Percentiles rank a stretch among this genome's conserved stretches.
Evolutionary conservation across 2,113 vertebrate genomes (phyloP).

Genomic region (Axis porcinus): DNA sequence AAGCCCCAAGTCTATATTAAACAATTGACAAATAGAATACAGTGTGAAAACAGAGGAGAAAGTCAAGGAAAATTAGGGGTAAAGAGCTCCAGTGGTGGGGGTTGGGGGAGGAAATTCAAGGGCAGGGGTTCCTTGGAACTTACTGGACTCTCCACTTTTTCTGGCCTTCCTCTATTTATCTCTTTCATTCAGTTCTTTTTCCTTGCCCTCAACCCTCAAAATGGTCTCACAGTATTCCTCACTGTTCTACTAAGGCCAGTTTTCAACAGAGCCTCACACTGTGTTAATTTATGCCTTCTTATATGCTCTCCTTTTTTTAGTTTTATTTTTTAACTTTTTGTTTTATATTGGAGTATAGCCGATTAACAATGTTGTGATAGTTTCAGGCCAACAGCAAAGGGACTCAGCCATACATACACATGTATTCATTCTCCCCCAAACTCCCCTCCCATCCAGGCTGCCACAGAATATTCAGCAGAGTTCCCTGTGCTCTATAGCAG

Average conservation of each 20-base stretch:
- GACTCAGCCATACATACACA: not conserved
- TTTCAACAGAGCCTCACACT: not conserved
- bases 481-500: not conserved
- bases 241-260: not conserved
- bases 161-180: not conserved
- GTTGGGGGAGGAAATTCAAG: not conserved
- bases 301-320: not conserved
- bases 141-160: not conserved
- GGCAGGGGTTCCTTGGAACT: not conserved
- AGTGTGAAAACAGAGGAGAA: not conserved
- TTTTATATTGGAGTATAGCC: not conserved
- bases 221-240: not conserved
- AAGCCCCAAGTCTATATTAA: not conserved
- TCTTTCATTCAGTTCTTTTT: not conserved
- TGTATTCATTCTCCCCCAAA: not conserved
- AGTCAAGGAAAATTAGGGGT: not conserved
- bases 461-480: not conserved
- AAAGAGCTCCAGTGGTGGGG: fast-evolving
- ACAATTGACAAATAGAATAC: not conserved
- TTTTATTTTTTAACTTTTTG: not conserved
- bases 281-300: not conserved
- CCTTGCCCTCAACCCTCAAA: not conserved
- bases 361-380: not conserved
- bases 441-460: not conserved
- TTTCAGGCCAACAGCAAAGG: not conserved